Conservation (phyloP, 2,113 vertebrate species). For the Manacus vitellinus region DNA sequence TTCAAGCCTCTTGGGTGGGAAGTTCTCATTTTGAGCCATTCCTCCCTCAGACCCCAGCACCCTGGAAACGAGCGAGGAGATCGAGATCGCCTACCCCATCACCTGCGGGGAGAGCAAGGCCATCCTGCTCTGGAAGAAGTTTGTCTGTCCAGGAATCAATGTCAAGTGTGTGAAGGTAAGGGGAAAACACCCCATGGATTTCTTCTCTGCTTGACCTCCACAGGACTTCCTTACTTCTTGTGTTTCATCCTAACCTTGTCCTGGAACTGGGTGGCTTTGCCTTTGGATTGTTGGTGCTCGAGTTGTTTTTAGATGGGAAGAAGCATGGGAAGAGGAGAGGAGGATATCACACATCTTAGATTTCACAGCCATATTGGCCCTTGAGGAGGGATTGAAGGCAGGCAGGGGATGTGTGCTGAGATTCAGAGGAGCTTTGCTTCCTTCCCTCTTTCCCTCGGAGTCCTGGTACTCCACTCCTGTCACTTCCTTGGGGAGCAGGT, state of each 20-base stretch:
- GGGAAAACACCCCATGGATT: neutral
- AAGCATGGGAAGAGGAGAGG: neutral
- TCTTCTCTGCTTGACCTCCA: neutral
- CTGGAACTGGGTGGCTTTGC: neutral
- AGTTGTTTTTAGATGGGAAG: neutral
- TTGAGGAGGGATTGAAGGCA: neutral
- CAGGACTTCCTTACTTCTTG: neutral
- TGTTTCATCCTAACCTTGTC: neutral
- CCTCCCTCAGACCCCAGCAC: slow-evolving; percentile 77
- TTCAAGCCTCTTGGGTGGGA: neutral
- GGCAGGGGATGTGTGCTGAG: neutral
- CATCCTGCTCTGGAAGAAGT: slow-evolving; percentile 93
- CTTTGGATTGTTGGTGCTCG: neutral
- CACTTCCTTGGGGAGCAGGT: neutral
- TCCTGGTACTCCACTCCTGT: neutral
- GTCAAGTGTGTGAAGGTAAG: slow-evolving; percentile 92
- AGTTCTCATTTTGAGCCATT: neutral
- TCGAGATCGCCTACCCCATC: slow-evolving; percentile 92
- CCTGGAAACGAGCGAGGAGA: slow-evolving; percentile 81
- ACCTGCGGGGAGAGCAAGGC: slow-evolving; percentile 94
- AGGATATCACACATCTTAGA: neutral
- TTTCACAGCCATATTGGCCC: neutral
- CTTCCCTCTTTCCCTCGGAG: neutral
- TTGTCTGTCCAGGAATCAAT: slow-evolving; percentile 95
- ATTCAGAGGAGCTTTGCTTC: neutral